Evolutionary conservation across 2,797 vertebrate species (phyloP).

Genomic region (Mormyrus proboscirostris): DNA sequence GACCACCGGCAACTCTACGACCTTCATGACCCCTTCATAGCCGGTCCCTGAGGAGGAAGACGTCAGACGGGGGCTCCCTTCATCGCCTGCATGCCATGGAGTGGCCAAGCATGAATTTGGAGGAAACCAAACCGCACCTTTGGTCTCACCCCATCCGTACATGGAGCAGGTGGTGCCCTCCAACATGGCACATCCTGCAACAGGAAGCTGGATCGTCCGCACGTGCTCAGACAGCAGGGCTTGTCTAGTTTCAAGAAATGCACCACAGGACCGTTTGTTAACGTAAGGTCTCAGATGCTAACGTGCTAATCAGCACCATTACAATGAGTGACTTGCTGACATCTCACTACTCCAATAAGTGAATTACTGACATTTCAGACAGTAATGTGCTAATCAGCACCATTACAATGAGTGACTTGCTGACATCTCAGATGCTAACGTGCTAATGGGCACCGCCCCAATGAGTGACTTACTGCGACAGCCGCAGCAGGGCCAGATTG

Average conservation of each 20-base stretch:
- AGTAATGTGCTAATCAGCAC: neutral
- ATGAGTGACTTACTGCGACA: constrained; percentile 67
- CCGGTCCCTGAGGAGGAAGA: constrained; percentile 61
- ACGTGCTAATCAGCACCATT: neutral
- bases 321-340: no score
- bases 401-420: neutral
- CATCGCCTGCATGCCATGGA: neutral
- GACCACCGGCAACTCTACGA: constrained; percentile 78
- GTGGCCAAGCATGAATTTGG: constrained; percentile 17
- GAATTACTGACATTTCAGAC: no score
- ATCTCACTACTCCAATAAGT: neutral
- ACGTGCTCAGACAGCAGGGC: constrained; percentile 70
- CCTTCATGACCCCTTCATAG: constrained; percentile 74
- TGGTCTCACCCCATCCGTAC: constrained; percentile 97
- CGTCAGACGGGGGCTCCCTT: neutral
- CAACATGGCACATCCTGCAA: constrained; percentile 81
- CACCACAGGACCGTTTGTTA: neutral
- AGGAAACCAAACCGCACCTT: constrained; percentile 70
- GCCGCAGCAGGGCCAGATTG: constrained; percentile 85
- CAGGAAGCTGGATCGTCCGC: constrained; percentile 79
- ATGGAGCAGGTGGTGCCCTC: constrained; percentile 86
- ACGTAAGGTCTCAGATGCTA: neutral
- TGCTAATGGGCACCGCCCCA: neutral
- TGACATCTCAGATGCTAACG: neutral
- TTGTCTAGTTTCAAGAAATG: constrained; percentile 43